These are phyloP conservation scores for Eretmocerus hayati DNA, from an alignment of 2,888 invertebrate species.

Conservation along the genomic window DNA sequence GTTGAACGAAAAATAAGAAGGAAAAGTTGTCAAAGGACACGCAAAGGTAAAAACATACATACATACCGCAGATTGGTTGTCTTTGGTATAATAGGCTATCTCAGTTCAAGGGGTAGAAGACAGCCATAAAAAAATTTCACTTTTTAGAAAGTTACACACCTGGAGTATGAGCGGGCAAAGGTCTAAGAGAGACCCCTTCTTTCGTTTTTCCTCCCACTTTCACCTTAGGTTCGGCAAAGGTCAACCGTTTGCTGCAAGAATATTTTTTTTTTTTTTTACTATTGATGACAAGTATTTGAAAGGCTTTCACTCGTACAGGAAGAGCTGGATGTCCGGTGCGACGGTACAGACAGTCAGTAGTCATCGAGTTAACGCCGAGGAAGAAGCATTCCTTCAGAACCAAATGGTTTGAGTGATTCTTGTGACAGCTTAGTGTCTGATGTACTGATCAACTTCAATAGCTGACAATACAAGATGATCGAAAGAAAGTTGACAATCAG, in stretches of 20 bases:
- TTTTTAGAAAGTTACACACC: constrained; percentile 31
- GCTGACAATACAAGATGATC: no score
- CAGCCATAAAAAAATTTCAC: constrained; percentile 39
- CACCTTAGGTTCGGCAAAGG: constrained; percentile 22
- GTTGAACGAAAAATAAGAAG: no score
- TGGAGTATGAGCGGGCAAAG: constrained; percentile 18
- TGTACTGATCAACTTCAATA: no score
- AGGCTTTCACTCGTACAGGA: constrained; percentile 27
- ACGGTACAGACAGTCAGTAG: constrained; percentile 9
- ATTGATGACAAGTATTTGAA: constrained; percentile 27
- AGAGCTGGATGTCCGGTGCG: constrained; percentile 9
- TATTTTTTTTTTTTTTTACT: constrained; percentile 22
- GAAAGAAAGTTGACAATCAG: no score
- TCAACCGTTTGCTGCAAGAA: constrained; percentile 9
- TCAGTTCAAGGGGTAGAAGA: constrained; percentile 8
- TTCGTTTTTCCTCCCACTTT: constrained; percentile 18
- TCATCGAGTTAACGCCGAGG: not conserved
- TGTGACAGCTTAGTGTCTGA: no score
- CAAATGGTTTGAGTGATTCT: no score
- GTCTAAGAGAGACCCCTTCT: not conserved
- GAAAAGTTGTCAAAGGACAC: no score
- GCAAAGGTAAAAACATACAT: no score
- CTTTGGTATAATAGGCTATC: no score
- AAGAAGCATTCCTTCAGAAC: no score
- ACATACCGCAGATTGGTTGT: no score